phyloP scores from a whole-genome alignment of 2,113 vertebrate species.

The Nycticebus coucang region DNA sequence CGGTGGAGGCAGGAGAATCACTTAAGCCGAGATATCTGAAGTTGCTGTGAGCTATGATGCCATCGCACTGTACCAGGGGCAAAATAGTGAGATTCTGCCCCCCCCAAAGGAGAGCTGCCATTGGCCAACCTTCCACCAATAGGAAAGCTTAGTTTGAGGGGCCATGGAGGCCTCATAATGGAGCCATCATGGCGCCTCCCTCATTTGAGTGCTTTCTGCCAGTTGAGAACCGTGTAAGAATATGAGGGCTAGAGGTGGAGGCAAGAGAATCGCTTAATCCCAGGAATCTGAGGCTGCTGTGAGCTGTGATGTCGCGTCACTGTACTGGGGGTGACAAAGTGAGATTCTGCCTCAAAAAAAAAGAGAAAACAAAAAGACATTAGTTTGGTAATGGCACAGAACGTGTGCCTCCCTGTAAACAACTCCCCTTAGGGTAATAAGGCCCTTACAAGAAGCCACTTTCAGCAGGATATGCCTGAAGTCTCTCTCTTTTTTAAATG shows the following conservation, averaged over 20 bases:
- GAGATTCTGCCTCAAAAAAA: too few species aligned
- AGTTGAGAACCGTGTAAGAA: background rate
- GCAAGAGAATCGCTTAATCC: too few species aligned
- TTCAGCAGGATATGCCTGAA: too few species aligned
- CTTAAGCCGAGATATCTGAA: too few species aligned
- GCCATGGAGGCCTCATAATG: background rate
- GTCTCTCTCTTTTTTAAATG: background rate
- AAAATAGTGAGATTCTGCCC: too few species aligned
- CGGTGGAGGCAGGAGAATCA: background rate
- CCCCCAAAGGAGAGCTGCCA: background rate
- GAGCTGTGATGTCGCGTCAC: too few species aligned
- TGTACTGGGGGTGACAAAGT: too few species aligned
- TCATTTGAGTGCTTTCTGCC: background rate
- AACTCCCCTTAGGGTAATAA: background rate
- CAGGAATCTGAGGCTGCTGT: too few species aligned
- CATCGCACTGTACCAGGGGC: too few species aligned
- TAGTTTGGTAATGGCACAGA: too few species aligned
- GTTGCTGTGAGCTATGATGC: background rate
- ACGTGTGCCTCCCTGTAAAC: background rate
- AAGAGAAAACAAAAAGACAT: too few species aligned
- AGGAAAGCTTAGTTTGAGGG: background rate
- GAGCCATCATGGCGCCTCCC: background rate
- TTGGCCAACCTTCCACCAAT: background rate
- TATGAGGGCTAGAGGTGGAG: background rate
- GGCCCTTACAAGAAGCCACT: too few species aligned